Evolutionary conservation across 2,113 vertebrate genomes (phyloP).

Genomic region (Tichodroma muraria): DNA sequence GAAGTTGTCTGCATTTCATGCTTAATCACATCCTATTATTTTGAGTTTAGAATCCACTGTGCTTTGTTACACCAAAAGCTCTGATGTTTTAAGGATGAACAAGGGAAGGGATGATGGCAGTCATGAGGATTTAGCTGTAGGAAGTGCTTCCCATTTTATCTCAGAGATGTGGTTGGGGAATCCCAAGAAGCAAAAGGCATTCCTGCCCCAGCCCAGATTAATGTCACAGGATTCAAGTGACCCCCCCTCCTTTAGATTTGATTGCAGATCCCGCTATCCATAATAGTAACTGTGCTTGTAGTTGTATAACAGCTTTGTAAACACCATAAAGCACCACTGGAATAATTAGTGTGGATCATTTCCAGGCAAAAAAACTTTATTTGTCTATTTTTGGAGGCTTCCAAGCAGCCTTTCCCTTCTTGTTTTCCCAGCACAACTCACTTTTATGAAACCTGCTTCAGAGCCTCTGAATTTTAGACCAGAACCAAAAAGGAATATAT

Average conservation of each 20-base stretch:
- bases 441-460: not conserved
- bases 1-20: not conserved
- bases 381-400: not conserved
- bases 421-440: not conserved
- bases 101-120: not conserved
- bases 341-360: not conserved
- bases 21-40: not conserved
- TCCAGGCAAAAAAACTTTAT: not conserved
- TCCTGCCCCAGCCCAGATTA: not conserved
- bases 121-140: not conserved
- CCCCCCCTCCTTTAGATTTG: not conserved
- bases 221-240: not conserved
- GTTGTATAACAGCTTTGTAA: not conserved
- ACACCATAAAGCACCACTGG: not conserved
- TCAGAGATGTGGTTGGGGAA: not conserved
- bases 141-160: not conserved
- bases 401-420: not conserved
- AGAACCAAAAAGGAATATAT: not conserved
- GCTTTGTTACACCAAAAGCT: not conserved
- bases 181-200: not conserved
- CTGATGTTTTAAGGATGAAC: not conserved
- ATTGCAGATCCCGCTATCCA: not conserved
- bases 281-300: not conserved
- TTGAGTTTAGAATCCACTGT: not conserved
- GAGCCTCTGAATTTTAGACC: not conserved